A percentile compares a stretch with the other conserved stretches of the same genome.
Evolutionary conservation across 2,888 invertebrate species (phyloP).

Genomic region (Agrotis puta): DNA sequence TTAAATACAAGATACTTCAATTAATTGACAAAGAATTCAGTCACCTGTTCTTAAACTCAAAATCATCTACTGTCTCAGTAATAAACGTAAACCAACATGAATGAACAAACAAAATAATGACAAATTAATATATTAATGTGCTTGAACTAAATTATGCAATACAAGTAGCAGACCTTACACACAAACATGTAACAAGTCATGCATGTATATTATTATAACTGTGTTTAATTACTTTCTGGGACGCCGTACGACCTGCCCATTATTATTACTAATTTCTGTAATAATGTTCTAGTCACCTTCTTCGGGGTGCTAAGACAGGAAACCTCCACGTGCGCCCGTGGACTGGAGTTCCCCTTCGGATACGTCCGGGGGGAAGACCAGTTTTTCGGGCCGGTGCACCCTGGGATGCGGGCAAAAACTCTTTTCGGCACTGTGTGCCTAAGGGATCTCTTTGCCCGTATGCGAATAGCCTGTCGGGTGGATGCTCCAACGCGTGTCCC

Average conservation of each 20-base stretch:
- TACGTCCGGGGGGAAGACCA: too few species aligned
- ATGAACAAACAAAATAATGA: not conserved
- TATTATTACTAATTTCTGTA: constrained; percentile 51
- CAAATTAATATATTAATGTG: not conserved
- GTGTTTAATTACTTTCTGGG: constrained; percentile 79
- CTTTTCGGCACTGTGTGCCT: too few species aligned
- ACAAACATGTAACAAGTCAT: constrained; percentile 18
- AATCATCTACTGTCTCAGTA: not conserved
- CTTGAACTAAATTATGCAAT: not conserved
- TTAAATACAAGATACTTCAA: too few species aligned
- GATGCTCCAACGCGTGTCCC: too few species aligned
- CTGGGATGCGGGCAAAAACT: too few species aligned
- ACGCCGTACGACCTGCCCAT: constrained; percentile 58
- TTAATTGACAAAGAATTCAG: not conserved
- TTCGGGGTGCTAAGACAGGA: too few species aligned
- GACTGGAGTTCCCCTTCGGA: too few species aligned
- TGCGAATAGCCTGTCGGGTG: too few species aligned
- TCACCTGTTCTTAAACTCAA: not conserved
- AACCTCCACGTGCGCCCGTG: too few species aligned
- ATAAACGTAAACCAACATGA: not conserved
- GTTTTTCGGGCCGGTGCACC: too few species aligned
- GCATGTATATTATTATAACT: constrained; percentile 68
- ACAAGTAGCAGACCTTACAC: constrained; percentile 10
- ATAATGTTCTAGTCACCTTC: constrained; percentile 60
- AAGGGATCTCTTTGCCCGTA: too few species aligned